Evolutionary conservation across 2,888 invertebrate species (phyloP), one percentile per base, ranked within the genome.

Genomic region (Amiota minor): DNA sequence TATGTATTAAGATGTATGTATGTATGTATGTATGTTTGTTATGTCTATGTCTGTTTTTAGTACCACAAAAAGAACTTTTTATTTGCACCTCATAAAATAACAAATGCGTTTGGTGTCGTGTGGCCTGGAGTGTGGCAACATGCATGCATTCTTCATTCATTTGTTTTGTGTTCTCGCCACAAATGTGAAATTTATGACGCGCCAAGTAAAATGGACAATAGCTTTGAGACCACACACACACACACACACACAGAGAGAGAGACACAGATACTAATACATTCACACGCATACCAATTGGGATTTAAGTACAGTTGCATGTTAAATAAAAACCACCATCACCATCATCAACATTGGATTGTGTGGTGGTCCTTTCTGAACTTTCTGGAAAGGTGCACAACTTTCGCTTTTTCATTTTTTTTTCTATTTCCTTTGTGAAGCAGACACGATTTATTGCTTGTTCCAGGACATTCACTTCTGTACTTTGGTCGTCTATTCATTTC

Each of bases 71-170:
- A 79, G 78, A 78, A 82, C 82, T 83, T 88, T 88, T 88, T 88
- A 87, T 89, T 88, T 88, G 84, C 88, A 87, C 87, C 86, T 88
- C 88, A 86, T 88, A 88, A 88, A 88, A 86, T 79, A 81, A 76
- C 80, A 86, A 87, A 86, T 87, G 9, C 53, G 53, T 53, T 59
- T 35, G 35, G 86, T 83, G 83, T 84, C 80, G 73, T 79, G 85
- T 80, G 80, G 75, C 80, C 83, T 84, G 84, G 81, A 81, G 76
- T 72, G 56, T 64, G n/a, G 47, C 53, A 46, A 35, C 20, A 47
- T 35, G 56, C 14, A 56, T 35, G 35, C 35, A 35, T 35, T 35
- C 35, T 10, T 16, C 56, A 56, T 14, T 16, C 56, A 10, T 56
- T n/a, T 16, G 14, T 56, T 16, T 10, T 74, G 70, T 75, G 35